These are phyloP conservation scores for Ammodytes dubius DNA, from an alignment of 2,113 vertebrate species.

Conservation along the genomic window DNA sequence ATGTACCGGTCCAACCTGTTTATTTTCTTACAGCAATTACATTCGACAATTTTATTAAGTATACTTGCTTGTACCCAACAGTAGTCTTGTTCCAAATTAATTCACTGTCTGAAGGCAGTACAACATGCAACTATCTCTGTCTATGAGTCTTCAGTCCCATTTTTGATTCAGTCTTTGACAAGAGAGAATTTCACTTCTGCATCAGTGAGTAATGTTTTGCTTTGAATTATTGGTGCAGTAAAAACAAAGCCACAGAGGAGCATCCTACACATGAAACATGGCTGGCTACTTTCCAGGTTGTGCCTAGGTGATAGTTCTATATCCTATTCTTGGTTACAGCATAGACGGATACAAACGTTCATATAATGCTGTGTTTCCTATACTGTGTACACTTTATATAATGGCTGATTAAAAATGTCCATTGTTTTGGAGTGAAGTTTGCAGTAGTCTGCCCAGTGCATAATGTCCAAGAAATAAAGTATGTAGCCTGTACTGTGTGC, in stretches of 20 bases:
- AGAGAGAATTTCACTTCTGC: not conserved
- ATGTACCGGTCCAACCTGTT: constrained; percentile 37
- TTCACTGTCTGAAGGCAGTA: constrained; percentile 9
- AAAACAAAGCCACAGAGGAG: not conserved
- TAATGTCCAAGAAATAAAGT: constrained; percentile 9
- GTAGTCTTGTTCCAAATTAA: constrained; percentile 20
- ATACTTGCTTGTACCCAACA: constrained; percentile 44
- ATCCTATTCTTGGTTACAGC: not conserved
- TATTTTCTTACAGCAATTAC: constrained; percentile 53
- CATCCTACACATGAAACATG: constrained; percentile 6
- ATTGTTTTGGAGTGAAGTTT: not conserved
- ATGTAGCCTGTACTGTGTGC: not conserved
- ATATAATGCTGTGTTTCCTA: not conserved
- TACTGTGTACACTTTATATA: not conserved
- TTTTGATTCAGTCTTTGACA: not conserved
- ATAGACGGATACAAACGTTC: not conserved
- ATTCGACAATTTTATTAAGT: constrained; percentile 50
- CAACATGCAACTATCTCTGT: constrained; percentile 8
- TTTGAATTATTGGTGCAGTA: not conserved
- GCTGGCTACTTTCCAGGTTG: not conserved
- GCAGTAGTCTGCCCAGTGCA: not conserved
- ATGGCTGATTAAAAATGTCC: not conserved
- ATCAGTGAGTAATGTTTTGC: not conserved
- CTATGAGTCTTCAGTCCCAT: constrained; percentile 1
- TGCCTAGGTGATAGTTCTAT: too few species aligned